A percentile compares a stretch with the other conserved stretches of the same genome.
Evolutionary conservation across 35 echinoderm and acorn worm genomes (phyloP).

Genomic region (Eucidaris tribuloides): DNA sequence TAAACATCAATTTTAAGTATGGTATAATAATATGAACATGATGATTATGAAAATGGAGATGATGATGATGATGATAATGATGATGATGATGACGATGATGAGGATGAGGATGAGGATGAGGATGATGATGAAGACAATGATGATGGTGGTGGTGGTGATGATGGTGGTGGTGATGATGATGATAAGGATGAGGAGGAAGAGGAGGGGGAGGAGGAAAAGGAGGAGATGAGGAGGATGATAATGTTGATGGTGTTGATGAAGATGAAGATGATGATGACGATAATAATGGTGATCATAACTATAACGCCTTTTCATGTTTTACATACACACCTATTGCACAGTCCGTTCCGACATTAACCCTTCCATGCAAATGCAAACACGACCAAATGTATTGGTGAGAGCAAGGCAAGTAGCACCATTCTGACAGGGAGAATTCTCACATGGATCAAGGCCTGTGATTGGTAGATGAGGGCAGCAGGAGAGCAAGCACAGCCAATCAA

Average conservation of each 20-base stretch:
- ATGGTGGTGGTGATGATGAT: neutral
- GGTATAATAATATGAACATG: neutral
- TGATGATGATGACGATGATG: neutral
- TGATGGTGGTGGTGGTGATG: neutral
- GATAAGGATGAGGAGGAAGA: too few relatives aligned
- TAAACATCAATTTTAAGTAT: neutral
- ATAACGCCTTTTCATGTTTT: neutral
- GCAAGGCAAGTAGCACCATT: conserved; percentile 11
- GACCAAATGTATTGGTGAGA: conserved; percentile 1
- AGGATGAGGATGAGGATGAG: too few relatives aligned
- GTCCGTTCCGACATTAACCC: conserved; percentile 2
- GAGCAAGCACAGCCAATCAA: neutral
- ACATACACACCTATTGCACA: conserved; percentile 58
- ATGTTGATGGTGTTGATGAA: neutral
- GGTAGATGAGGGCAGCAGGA: neutral
- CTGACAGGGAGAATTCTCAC: conserved; percentile 11
- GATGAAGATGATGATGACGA: neutral
- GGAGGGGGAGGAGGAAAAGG: too few relatives aligned
- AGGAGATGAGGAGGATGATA: too few relatives aligned
- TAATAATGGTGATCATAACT: too few relatives aligned
- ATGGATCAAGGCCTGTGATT: conserved; percentile 23
- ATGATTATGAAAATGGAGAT: too few relatives aligned
- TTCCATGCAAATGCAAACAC: conserved; percentile 4
- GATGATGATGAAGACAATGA: too few relatives aligned
- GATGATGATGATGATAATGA: neutral